phyloP scores from a whole-genome alignment of 2,113 vertebrate species.

The Burhinus oedicnemus region DNA sequence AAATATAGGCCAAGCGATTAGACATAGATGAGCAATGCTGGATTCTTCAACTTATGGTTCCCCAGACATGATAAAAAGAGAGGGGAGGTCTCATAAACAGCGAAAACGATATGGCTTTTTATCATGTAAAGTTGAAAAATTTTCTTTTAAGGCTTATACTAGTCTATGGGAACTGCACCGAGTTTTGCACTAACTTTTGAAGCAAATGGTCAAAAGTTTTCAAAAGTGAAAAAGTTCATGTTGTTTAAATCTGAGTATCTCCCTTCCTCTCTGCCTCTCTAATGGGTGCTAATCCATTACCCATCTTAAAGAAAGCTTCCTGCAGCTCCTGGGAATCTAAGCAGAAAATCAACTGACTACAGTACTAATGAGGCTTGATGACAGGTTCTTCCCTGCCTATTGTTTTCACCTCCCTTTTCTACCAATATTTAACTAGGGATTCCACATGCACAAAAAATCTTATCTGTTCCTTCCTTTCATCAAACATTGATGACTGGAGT shows the following conservation, averaged over 20 bases:
- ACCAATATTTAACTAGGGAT: not conserved
- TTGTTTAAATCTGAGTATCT: not conserved
- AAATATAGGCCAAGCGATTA: not conserved
- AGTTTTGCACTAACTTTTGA: not conserved
- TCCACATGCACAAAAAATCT: not conserved
- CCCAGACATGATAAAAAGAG: not conserved
- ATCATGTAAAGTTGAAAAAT: not conserved
- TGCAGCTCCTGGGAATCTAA: not conserved
- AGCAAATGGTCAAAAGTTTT: not conserved
- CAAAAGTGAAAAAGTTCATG: not conserved
- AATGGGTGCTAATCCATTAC: not conserved
- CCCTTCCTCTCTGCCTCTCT: not conserved
- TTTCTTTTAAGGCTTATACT: not conserved
- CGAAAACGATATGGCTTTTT: not conserved
- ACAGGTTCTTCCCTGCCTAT: not conserved
- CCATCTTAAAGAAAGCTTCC: not conserved
- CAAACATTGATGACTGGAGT: not conserved
- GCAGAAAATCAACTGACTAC: conserved; percentile 6
- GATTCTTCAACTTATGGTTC: not conserved
- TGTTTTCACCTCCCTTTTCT: conserved; percentile 1
- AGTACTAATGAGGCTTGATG: conserved; percentile 6
- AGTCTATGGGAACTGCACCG: not conserved
- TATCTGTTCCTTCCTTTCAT: conserved; percentile 1
- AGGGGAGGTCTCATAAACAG: not conserved
- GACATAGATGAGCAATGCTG: not conserved